Evolutionary conservation across 2,888 invertebrate genomes (phyloP).

Genomic region (Tinea semifulvella): DNA sequence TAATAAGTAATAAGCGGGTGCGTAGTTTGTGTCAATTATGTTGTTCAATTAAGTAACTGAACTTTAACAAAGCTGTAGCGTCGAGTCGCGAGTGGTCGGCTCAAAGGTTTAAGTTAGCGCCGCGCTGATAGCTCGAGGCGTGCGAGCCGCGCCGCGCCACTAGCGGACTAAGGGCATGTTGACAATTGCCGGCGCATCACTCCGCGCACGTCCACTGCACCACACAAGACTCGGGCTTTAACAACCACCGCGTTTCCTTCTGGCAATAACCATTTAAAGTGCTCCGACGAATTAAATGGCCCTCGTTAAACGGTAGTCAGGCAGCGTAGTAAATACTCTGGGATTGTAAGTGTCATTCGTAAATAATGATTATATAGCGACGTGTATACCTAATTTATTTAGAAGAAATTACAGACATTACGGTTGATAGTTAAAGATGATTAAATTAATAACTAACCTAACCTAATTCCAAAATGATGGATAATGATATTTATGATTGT

Average conservation of each 20-base stretch:
- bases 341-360: too few species aligned
- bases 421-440: too few species aligned
- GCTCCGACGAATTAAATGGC: constrained; percentile 3
- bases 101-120: background rate
- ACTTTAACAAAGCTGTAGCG: background rate
- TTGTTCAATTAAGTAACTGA: background rate
- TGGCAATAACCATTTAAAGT: background rate
- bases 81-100: background rate
- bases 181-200: background rate
- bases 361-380: too few species aligned
- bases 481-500: too few species aligned
- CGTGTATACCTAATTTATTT: too few species aligned
- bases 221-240: background rate
- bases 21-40: background rate
- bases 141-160: constrained; percentile 4
- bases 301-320: background rate
- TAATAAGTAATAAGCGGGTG: too few species aligned
- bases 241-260: constrained; percentile 3
- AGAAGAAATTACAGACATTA: too few species aligned
- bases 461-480: too few species aligned
- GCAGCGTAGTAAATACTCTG: too few species aligned
- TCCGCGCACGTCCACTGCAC: constrained; percentile 7
- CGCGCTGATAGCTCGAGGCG: background rate
- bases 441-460: too few species aligned
- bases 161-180: background rate